Base-by-base conservation (phyloP, 2,113 vertebrate genomes). In the Junco hyemalis region DNA sequence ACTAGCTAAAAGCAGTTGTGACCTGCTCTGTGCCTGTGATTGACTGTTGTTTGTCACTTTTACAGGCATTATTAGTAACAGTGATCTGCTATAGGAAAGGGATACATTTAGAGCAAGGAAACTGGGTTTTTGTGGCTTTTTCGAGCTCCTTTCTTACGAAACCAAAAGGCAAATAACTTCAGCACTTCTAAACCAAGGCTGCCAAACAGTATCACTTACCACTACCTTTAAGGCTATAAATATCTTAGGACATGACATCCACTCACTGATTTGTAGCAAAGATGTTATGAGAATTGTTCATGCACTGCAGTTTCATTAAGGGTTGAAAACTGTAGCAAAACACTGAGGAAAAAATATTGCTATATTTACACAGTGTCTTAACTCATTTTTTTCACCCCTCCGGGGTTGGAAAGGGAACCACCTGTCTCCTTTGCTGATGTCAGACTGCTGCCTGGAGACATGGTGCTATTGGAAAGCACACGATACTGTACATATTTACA, bases 401-500 rank as follows among this genome's bases (percentile, higher is more conserved):
- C n/a, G 48, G 79, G 86, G 48, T 93, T 97, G 95, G 96, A 98
- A 97, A 95, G 97, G 97, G 96, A 98, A 96, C 97, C 97, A 98
- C 97, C 97, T 97, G 97, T 96, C 97, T 97, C 94, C 36, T 36
- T 88, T 95, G 97, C 97, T 98, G 97, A 97, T 97, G 97, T 98
- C 97, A 98, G 91, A 96, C 89, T 96, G 95, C 97, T 98, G 97
- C 97, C 97, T 97, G 82, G 97, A 96, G 98, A 97, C 96, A 70
- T 17, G 5, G 91, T 77, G 94, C 97, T 95, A n/a, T 94, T 96
- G 95, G 95, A 93, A 97, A 96, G 96, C 96, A 97, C 97, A 96
- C 96, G 96, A 97, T 96, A 96, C 96, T 94, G 96, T 97, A 96
- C 96, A 95, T 97, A 97, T 98, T 98, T 98, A 97, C 96, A 96